Evolutionary conservation across 1,140 invertebrate genomes (phyloP), one percentile per base, ranked within the genome.

Genomic region (Bombus balteatus): DNA sequence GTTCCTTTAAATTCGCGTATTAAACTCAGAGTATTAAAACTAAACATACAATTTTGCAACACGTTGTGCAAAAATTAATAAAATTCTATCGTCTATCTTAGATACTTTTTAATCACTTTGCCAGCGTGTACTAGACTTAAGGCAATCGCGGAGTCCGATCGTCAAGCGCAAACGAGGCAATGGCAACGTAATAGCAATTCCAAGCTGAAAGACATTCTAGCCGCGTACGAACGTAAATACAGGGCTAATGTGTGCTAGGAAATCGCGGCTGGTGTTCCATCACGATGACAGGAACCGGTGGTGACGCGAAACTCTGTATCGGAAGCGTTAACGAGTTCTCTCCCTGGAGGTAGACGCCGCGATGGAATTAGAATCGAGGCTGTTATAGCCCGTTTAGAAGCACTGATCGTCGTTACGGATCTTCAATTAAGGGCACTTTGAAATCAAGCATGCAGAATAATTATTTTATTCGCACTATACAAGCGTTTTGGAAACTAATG

Each of bases 291-390:
- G 43, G 65, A 86, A 89, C 32, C 75, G 41, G 25, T 62, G 22
- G 66, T 10, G 59, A 66, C 59, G 34, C 39, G 68, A 74, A 87
- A 66, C 71, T 87, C 68, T n/a, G 65, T 86, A 79, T 76, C 79
- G 65, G 18, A 62, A 57, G 6, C 71, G 43, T 71, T 88, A 88
- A 89, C 74, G 76, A 87, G 68, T 87, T 81, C 59, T 80, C 59
- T 66, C n/a, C 32, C 25, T 37, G 15, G 75, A 62, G 53, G 37
- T 62, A 15, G 37, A 25, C 65, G 62, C 78, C 18, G 39, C 72
- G 39, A 81, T 47, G 32, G 75, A 62, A 87, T 87, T 84, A 81
- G 77, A 87, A 81, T 88, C 34, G 72, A 32, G 89, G 71, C 70
- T 86, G 79, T 86, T 83, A 72, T 32, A 34, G 32, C 15, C 37